Evolutionary conservation across 2,113 vertebrate species (phyloP).

Genomic region (Nothobranchius kuhntae): DNA sequence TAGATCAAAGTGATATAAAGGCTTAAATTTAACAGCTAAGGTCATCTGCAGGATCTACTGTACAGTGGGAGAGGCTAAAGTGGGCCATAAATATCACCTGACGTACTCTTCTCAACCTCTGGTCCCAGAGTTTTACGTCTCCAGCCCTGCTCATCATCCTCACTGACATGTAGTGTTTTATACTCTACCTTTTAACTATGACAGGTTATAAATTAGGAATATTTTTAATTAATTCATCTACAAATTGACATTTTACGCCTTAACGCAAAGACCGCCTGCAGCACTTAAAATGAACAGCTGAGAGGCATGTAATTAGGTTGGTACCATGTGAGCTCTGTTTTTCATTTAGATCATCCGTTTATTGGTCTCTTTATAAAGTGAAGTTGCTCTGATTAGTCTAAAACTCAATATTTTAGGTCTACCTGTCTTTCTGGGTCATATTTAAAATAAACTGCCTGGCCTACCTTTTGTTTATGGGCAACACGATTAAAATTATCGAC

Average conservation of each 20-base stretch:
- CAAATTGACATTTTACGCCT: constrained; percentile 10
- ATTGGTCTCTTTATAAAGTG: too few relatives aligned
- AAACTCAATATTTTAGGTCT: constrained; percentile 16
- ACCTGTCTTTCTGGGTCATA: constrained; percentile 40
- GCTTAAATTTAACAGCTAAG: constrained; percentile 30
- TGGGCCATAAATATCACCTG: constrained; percentile 52
- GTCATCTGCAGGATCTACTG: constrained; percentile 35
- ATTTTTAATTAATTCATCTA: constrained; percentile 4
- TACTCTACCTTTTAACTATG: constrained; percentile 1
- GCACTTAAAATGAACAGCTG: constrained; percentile 17
- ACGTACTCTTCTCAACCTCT: constrained; percentile 37
- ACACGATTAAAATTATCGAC: too few relatives aligned
- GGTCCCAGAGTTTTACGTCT: constrained; percentile 21
- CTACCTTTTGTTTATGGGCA: constrained; percentile 1
- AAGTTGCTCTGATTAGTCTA: too few relatives aligned
- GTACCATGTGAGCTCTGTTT: neutral
- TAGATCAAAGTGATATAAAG: constrained; percentile 27
- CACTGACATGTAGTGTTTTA: constrained; percentile 7
- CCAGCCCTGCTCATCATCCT: constrained; percentile 23
- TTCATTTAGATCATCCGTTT: too few relatives aligned
- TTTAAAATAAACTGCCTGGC: constrained; percentile 5
- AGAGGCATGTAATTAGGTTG: neutral
- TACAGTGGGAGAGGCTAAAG: constrained; percentile 18
- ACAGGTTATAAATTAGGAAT: constrained; percentile 15
- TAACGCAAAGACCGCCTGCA: neutral